These are phyloP conservation scores for Nebria ingens DNA, from an alignment of 1,140 invertebrate genomes.

Conservation along the genomic window DNA sequence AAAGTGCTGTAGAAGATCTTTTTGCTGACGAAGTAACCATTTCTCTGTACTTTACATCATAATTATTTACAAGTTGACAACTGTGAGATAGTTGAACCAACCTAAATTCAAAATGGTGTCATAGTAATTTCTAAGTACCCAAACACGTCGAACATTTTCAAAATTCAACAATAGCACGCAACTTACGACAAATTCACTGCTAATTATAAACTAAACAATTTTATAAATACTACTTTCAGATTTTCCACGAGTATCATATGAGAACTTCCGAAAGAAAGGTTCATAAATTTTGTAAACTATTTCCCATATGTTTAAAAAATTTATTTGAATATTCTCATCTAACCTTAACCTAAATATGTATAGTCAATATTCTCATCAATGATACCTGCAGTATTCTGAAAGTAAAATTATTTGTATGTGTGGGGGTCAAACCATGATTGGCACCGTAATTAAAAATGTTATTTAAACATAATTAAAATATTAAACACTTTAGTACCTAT, in stretches of 20 bases:
- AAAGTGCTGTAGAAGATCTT: too few relatives aligned
- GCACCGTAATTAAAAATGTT: neutral
- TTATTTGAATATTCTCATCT: neutral
- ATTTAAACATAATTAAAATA: slow-evolving; percentile 1
- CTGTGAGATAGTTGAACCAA: neutral
- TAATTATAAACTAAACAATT: neutral
- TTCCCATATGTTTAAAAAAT: neutral
- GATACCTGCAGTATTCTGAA: too few relatives aligned
- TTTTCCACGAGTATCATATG: neutral
- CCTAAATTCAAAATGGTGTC: neutral
- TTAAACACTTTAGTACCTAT: too few relatives aligned
- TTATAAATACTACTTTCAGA: too few relatives aligned
- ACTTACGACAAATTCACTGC: neutral
- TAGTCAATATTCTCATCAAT: too few relatives aligned
- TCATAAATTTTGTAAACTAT: neutral
- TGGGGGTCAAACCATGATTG: too few relatives aligned
- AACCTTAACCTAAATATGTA: too few relatives aligned
- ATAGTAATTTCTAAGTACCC: neutral
- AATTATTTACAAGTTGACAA: neutral
- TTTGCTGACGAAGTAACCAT: too few relatives aligned
- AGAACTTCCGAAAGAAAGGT: neutral
- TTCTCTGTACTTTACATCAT: too few relatives aligned
- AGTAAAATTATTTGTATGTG: neutral
- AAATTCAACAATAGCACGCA: neutral
- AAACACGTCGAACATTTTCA: too few relatives aligned